Conservation (phyloP, 2,113 vertebrate species). For the Columbina picui region DNA sequence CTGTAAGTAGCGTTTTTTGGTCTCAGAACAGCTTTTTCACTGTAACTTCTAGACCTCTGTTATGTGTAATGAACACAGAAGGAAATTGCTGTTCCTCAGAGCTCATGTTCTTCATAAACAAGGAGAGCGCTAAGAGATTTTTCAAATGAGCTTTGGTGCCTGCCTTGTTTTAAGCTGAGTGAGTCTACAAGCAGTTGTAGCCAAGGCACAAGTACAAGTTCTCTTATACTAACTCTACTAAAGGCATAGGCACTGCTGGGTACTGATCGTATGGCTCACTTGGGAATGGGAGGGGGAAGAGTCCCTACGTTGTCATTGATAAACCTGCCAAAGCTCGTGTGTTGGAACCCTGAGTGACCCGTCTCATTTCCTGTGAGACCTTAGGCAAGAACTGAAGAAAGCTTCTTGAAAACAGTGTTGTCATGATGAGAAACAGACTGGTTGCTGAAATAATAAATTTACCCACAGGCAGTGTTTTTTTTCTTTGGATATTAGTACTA, state of each 20-base stretch:
- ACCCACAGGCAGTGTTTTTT: background rate
- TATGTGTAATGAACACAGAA: background rate
- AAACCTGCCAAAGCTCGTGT: background rate
- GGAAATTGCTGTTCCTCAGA: background rate
- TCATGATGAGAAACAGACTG: background rate
- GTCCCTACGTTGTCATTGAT: background rate
- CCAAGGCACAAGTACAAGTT: background rate
- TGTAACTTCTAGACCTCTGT: background rate
- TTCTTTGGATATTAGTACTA: background rate
- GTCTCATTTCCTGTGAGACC: background rate
- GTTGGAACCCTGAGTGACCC: background rate
- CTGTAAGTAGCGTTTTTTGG: conserved; percentile 78
- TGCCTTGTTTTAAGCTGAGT: background rate
- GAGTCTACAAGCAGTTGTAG: background rate
- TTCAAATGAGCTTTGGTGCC: background rate
- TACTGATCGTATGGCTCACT: background rate
- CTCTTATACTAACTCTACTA: background rate
- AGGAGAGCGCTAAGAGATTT: background rate
- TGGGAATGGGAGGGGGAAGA: rapidly evolving
- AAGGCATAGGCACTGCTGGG: background rate
- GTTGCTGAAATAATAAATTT: background rate
- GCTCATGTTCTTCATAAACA: background rate
- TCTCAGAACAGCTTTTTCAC: background rate
- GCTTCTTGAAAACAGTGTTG: background rate
- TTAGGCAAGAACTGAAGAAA: background rate